phyloP scores from a whole-genome alignment of 2,113 vertebrate species.

The Scartelaos histophorus region DNA sequence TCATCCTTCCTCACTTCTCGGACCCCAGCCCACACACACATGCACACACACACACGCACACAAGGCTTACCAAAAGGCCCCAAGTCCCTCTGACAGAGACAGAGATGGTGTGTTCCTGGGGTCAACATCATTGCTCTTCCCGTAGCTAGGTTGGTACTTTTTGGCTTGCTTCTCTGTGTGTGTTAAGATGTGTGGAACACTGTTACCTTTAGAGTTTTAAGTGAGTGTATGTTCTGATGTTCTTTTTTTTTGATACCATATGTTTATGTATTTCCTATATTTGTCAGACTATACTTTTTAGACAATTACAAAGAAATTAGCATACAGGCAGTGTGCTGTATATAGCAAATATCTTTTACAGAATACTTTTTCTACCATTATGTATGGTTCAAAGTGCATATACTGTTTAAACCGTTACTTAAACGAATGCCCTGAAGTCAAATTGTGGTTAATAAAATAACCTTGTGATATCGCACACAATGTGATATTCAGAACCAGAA shows the following conservation, averaged over 20 bases:
- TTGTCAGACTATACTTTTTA: neutral
- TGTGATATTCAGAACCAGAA: neutral
- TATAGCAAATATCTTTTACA: neutral
- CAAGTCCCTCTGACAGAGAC: conserved; percentile 81
- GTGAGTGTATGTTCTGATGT: conserved; percentile 10
- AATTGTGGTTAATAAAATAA: conserved; percentile 69
- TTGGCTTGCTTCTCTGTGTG: conserved; percentile 25
- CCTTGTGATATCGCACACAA: neutral
- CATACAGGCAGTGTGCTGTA: neutral
- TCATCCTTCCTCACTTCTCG: conserved; percentile 79
- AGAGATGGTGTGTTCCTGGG: conserved; percentile 79
- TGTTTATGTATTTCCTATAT: neutral
- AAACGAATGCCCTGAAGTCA: conserved; percentile 63
- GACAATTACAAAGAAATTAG: neutral
- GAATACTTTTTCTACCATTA: neutral
- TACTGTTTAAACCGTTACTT: conserved; percentile 62
- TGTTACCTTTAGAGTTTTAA: conserved; percentile 19
- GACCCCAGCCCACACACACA: conserved; percentile 62
- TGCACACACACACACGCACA: conserved; percentile 19
- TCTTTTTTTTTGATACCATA: neutral
- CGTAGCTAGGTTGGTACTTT: conserved; percentile 65
- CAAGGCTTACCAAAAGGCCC: conserved; percentile 72
- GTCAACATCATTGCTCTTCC: conserved; percentile 85
- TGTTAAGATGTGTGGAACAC: conserved; percentile 17
- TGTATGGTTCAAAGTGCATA: conserved; percentile 53